phyloP scores from a whole-genome alignment of 2,797 vertebrate genomes.

The Oreortyx pictus region DNA sequence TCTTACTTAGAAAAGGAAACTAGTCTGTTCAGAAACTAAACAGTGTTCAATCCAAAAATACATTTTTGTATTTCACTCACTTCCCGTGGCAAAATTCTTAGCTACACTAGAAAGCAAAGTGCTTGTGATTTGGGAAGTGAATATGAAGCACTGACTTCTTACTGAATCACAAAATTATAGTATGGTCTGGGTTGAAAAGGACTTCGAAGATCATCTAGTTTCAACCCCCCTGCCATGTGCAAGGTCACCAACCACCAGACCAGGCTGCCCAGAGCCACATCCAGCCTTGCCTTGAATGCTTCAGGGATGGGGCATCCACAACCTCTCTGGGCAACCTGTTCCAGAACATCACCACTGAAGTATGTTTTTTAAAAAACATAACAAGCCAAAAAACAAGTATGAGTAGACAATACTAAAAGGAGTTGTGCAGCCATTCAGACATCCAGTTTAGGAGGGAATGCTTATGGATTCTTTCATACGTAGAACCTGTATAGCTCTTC shows the following conservation, averaged over 20 bases:
- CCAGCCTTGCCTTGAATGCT: too few relatives aligned
- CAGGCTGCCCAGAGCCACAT: too few relatives aligned
- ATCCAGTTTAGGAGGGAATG: background rate
- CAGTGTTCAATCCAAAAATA: background rate
- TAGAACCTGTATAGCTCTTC: background rate
- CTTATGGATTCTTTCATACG: background rate
- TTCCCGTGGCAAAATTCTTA: background rate
- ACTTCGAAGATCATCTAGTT: too few relatives aligned
- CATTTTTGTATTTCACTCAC: background rate
- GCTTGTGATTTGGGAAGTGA: background rate
- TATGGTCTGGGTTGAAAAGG: too few relatives aligned
- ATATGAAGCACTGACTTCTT: background rate
- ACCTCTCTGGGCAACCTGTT: too few relatives aligned
- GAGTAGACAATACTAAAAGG: background rate
- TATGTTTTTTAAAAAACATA: background rate
- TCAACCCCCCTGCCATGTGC: too few relatives aligned
- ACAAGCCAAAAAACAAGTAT: background rate
- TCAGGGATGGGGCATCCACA: too few relatives aligned
- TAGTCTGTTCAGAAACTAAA: background rate
- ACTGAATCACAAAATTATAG: too few relatives aligned
- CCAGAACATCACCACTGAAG: background rate
- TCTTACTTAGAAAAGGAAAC: background rate
- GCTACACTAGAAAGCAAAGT: background rate
- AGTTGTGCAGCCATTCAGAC: background rate
- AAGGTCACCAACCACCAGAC: too few relatives aligned